These are phyloP conservation scores for Geotria australis DNA, from an alignment of 2,797 vertebrate species.

Conservation along the genomic window DNA sequence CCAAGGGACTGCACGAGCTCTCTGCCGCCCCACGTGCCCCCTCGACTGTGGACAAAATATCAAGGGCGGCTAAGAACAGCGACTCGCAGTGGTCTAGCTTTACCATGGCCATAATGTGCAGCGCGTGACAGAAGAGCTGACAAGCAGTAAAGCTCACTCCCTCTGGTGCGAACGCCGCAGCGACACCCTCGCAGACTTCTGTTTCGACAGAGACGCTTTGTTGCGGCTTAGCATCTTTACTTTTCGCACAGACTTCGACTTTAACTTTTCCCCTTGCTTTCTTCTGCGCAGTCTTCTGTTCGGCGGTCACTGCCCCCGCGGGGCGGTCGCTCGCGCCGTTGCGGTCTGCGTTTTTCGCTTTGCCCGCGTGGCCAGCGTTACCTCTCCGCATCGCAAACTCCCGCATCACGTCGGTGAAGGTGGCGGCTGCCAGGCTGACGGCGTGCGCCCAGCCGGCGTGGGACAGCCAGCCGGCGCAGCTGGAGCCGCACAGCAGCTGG, in stretches of 20 bases:
- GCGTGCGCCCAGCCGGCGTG: slow-evolving; percentile 30
- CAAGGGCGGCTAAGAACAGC: slow-evolving; percentile 39
- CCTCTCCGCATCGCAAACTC: too few relatives aligned
- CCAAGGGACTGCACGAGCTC: slow-evolving; percentile 16
- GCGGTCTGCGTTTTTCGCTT: too few relatives aligned
- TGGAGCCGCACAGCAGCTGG: slow-evolving; percentile 46
- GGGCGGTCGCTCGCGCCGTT: too few relatives aligned
- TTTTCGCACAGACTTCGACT: too few relatives aligned
- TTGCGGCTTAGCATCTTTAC: too few relatives aligned
- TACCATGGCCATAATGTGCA: slow-evolving; percentile 75
- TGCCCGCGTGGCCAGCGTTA: too few relatives aligned
- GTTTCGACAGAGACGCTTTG: too few relatives aligned
- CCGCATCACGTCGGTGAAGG: slow-evolving; percentile 23
- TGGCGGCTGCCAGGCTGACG: slow-evolving; percentile 28
- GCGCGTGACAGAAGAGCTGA: slow-evolving; percentile 64
- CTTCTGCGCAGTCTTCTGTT: too few relatives aligned
- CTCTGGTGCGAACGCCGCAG: slow-evolving; percentile 4
- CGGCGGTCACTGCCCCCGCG: too few relatives aligned
- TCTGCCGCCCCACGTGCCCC: slow-evolving; percentile 14
- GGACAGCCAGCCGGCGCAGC: slow-evolving; percentile 19
- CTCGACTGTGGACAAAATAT: slow-evolving; percentile 48
- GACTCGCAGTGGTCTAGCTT: slow-evolving; percentile 19
- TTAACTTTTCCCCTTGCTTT: too few relatives aligned
- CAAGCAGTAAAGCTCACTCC: slow-evolving; percentile 49
- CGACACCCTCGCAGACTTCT: not conserved